Base-by-base conservation (phyloP, 2,113 vertebrate genomes). In the Lampris incognitus region DNA sequence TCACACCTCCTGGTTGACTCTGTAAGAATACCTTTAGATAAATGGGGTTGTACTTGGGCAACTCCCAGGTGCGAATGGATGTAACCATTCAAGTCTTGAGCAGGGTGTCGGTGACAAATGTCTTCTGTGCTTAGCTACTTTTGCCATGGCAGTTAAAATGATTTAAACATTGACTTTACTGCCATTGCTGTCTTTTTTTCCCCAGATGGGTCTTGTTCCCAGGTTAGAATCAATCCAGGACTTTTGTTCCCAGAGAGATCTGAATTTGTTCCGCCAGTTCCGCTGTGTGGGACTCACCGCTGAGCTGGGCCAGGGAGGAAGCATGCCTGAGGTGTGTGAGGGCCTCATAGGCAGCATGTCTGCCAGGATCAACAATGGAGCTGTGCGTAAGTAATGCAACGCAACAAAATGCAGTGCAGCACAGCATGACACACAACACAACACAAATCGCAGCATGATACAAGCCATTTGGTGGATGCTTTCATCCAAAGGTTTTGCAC, bases 161-260 rank as follows among this genome's bases (percentile, higher is more conserved):
- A 46, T 24, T 24, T 24, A 24, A 24, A 24, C 24, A 24, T 24
- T 24, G 24, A 24, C 24, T 24, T 24, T 24, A 24, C 44, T 46
- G 48, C 52, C 49, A n/a, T 44, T 13, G 7, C 6, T 54, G 39
- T 37, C 46, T 38, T 36, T 61, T 50, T 54, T 58, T 6, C 46
- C 40, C 13, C 87, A 98, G 96, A 92, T 97, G 85, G 94, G 93
- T 78, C 88, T 97, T 72, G 93, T 97, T 92, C 96, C 96, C 51
- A 94, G 91, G 72, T 92, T 95, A 0, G 2, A 83, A 50, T 94
- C 95, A 0, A 13, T 94, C 62, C 92, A 93, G 86, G 93, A 95
- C 72, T 92, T 96, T 58, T 97, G 95, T 72, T 94, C 91, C 24
- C 78, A 94, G 85, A 91, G 62, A 6, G 82, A 94, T 66, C 84